phyloP scores from a whole-genome alignment of 2,797 vertebrate genomes.

The Toxotes lorentzi region DNA sequence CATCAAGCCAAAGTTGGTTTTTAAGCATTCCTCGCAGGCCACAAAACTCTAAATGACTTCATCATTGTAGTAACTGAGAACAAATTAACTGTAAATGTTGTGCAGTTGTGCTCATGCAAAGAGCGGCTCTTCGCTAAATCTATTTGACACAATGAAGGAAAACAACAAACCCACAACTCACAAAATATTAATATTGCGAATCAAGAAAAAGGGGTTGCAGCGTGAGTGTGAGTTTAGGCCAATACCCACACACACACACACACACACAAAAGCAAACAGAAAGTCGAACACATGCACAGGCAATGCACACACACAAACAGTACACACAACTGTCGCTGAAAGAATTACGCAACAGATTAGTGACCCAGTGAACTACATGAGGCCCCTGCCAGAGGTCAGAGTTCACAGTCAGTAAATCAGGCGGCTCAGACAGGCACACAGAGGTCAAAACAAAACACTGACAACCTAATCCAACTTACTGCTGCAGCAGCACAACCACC shows the following conservation, averaged over 20 bases:
- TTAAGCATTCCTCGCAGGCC: slow-evolving; percentile 39
- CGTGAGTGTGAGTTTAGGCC: slow-evolving; percentile 3
- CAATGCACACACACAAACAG: slow-evolving; percentile 13
- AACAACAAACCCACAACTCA: slow-evolving; percentile 50
- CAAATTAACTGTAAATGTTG: slow-evolving; percentile 60
- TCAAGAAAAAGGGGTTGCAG: slow-evolving; percentile 12
- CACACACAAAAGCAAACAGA: neutral
- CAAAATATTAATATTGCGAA: slow-evolving; percentile 47
- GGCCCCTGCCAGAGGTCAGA: slow-evolving; percentile 74
- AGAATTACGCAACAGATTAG: slow-evolving; percentile 69
- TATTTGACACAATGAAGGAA: slow-evolving; percentile 50
- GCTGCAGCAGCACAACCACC: slow-evolving; percentile 8
- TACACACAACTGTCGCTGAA: slow-evolving; percentile 33
- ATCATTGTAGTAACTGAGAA: slow-evolving; percentile 47
- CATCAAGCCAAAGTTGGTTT: slow-evolving; percentile 42
- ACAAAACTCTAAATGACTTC: slow-evolving; percentile 47
- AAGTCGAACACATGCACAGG: neutral
- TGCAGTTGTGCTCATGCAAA: slow-evolving; percentile 43
- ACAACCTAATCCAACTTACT: slow-evolving; percentile 24
- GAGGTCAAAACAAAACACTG: slow-evolving; percentile 55
- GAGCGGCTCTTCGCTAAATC: slow-evolving; percentile 43
- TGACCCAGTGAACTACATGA: slow-evolving; percentile 76
- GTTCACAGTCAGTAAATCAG: slow-evolving; percentile 58
- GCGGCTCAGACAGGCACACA: slow-evolving; percentile 51
- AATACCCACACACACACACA: slow-evolving; percentile 9